Evolutionary conservation across 1,140 invertebrate genomes (phyloP), one percentile per base, ranked within the genome.

Genomic region (Pararge aegeria): DNA sequence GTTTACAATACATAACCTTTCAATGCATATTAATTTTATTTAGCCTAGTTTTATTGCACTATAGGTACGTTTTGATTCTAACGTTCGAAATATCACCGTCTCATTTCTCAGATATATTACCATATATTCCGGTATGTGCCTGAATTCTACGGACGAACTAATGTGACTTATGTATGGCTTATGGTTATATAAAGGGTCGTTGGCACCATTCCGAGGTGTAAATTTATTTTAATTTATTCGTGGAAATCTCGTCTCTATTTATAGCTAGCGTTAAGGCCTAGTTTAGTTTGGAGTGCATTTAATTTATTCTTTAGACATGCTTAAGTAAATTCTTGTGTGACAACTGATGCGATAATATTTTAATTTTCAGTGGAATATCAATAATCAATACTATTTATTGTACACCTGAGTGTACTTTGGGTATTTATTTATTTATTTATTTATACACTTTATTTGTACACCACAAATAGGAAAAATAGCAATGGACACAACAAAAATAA

Each of bases 181-280:
- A 66, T 62, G 59, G 52, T 50, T 61, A 61, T 42, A 61, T 55
- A 61, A 61, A 51, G 56, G 55, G 60, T 63, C 60, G 34, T 63
- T 62, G 61, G 34, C 65, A 55, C 61, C 65, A 67, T 63, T 60
- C 61, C 55, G 40, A 52, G 34, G 53, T 50, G 53, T 59, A 37
- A 55, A 57, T 62, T 40, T 42, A 48, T 51, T n/a, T 30, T 53
- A 16, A 48, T 44, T 37, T 15, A 24, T 51, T 48, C 29, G 49
- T 3, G 24, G 59, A 27, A 62, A 58, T 42, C 37, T 53, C 27
- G 20, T 19, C 51, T 50, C 13, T 59, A 59, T 55, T 44, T 24
- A 10, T n/a, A 3, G 10, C 15, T 30, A 5, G 29, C 10, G 5
- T 9, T 53, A 57, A n/a, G 12, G 55, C 9, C 30, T n/a, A 57